A percentile compares a stretch with the other conserved stretches of the same genome.
Evolutionary conservation across 2,797 vertebrate genomes (phyloP).

Genomic region (Chelmon rostratus): DNA sequence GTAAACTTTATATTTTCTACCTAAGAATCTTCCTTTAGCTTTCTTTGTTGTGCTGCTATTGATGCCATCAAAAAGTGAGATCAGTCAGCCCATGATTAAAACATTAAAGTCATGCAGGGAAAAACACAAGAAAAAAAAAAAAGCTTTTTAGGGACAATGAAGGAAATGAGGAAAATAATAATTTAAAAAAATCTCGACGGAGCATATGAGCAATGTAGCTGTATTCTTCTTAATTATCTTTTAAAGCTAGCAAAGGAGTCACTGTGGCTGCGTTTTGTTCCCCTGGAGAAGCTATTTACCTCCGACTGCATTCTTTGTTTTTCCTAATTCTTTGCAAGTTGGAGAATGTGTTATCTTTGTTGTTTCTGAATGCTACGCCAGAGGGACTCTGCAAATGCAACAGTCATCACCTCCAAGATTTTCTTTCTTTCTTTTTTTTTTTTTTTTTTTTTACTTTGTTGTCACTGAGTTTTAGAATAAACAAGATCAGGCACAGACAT

Average conservation of each 20-base stretch:
- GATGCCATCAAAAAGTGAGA: neutral
- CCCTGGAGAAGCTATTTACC: slow-evolving; percentile 43
- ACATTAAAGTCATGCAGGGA: neutral
- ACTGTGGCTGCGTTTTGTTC: slow-evolving; percentile 25
- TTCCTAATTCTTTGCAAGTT: slow-evolving; percentile 33
- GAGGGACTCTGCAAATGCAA: neutral
- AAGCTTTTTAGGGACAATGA: slow-evolving; percentile 2
- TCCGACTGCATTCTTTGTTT: slow-evolving; percentile 32
- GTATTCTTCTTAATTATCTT: slow-evolving; percentile 46
- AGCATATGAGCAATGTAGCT: slow-evolving; percentile 10
- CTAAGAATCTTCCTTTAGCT: neutral
- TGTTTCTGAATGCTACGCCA: slow-evolving; percentile 19
- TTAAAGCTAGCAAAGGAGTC: slow-evolving; percentile 31
- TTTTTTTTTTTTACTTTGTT: too few species aligned
- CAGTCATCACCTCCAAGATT: neutral
- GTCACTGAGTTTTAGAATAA: neutral
- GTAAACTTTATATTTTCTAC: neutral
- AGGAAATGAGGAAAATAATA: slow-evolving; percentile 13
- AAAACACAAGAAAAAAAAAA: neutral
- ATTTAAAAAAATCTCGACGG: slow-evolving; percentile 20
- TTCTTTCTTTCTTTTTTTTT: neutral
- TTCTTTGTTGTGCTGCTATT: neutral
- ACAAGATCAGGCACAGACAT: neutral
- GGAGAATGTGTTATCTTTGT: slow-evolving; percentile 35
- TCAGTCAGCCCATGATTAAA: neutral